Evolutionary conservation across 2,113 vertebrate genomes (phyloP).

Genomic region (Laticauda colubrina): DNA sequence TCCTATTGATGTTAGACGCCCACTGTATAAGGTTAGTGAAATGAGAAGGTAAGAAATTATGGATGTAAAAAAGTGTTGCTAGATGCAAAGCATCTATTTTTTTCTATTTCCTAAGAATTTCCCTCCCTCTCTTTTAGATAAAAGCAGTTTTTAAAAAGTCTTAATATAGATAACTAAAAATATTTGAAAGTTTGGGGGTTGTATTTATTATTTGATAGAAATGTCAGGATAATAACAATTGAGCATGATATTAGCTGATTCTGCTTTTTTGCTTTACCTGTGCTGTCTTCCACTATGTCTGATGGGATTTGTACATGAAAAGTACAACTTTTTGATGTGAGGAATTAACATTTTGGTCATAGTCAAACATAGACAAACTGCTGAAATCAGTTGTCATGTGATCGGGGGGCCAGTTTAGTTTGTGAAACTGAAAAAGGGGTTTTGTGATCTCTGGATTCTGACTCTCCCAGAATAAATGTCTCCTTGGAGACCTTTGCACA

Average conservation of each 20-base stretch:
- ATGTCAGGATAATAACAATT: background rate
- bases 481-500: background rate
- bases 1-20: constrained; percentile 95
- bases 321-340: background rate
- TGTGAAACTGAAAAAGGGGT: background rate
- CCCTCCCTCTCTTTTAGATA: background rate
- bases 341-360: background rate
- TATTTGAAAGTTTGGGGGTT: background rate
- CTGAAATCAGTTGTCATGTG: background rate
- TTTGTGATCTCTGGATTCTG: background rate
- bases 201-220: background rate
- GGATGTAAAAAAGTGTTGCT: background rate
- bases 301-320: background rate
- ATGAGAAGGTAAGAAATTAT: background rate
- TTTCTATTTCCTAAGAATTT: background rate
- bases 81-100: background rate
- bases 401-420: background rate
- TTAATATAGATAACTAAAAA: background rate
- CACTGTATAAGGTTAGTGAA: constrained; percentile 90
- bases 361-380: background rate
- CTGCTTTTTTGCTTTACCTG: background rate
- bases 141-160: background rate
- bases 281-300: background rate
- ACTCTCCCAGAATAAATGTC: background rate
- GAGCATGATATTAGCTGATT: background rate